These are phyloP conservation scores for Crotalus helleri DNA, from an alignment of 2,113 vertebrate genomes.

Conservation along the genomic window DNA sequence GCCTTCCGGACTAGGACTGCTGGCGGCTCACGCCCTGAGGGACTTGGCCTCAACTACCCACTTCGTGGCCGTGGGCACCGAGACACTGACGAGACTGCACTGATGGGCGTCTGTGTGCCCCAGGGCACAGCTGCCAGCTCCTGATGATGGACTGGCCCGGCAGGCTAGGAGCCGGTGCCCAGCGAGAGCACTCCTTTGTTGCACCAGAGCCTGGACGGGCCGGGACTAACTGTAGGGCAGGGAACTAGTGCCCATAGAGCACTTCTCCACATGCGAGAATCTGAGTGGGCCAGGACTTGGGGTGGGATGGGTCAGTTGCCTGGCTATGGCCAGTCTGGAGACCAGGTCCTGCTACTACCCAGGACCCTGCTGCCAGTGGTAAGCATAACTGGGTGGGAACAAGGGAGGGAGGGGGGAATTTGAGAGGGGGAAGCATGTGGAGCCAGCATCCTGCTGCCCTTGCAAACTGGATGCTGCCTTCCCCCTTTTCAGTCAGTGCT, in stretches of 20 bases:
- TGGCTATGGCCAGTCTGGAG: slow-evolving; percentile 19
- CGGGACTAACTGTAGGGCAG: slow-evolving; percentile 34
- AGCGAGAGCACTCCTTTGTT: slow-evolving; percentile 18
- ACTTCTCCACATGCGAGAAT: slow-evolving; percentile 18
- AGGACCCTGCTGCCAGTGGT: slow-evolving; percentile 17
- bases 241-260: slow-evolving; percentile 25
- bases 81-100: slow-evolving; percentile 76
- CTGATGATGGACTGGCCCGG: slow-evolving; percentile 78
- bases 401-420: neutral
- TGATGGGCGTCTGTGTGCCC: slow-evolving; percentile 75
- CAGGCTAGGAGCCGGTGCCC: slow-evolving; percentile 26
- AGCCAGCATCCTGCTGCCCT: slow-evolving; percentile 43
- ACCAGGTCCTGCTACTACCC: slow-evolving; percentile 8
- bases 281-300: slow-evolving; percentile 17
- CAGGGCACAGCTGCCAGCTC: slow-evolving; percentile 86
- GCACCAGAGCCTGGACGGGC: slow-evolving; percentile 35
- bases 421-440: slow-evolving; percentile 18
- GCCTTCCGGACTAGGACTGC: slow-evolving; percentile 94
- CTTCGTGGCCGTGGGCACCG: slow-evolving; percentile 68
- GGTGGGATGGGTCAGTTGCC: slow-evolving; percentile 21
- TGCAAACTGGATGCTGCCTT: slow-evolving; percentile 60
- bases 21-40: slow-evolving; percentile 48
- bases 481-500: slow-evolving; percentile 52
- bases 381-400: slow-evolving; percentile 11
- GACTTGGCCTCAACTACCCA: slow-evolving; percentile 58